Evolutionary conservation across 2,888 invertebrate genomes (phyloP).

Genomic region (Physocephala rufipes): DNA sequence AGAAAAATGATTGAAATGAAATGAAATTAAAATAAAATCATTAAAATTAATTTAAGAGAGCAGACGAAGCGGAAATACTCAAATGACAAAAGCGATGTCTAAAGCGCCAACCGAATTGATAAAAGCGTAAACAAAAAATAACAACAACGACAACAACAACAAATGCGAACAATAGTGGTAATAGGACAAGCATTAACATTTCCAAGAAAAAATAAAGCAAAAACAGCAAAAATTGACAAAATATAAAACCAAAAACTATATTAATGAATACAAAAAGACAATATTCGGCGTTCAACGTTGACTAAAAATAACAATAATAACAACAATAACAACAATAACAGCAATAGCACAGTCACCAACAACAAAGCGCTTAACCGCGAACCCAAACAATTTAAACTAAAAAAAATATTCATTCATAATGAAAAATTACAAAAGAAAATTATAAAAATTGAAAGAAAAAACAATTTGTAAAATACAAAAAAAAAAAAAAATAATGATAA

Average conservation of each 20-base stretch:
- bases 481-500: slow-evolving; percentile 5
- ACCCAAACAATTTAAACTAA: no score
- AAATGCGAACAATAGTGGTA: no score
- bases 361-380: background rate
- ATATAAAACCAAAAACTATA: no score
- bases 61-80: slow-evolving; percentile 35
- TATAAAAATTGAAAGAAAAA: slow-evolving; percentile 7
- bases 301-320: no score
- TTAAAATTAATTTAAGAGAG: slow-evolving; percentile 43
- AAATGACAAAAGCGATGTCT: background rate
- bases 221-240: no score
- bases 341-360: background rate
- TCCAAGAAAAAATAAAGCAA: no score
- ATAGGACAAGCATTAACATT: no score
- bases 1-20: background rate
- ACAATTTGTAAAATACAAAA: background rate
- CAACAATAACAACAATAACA: slow-evolving; percentile 13
- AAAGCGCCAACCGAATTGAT: background rate
- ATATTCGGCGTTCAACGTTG: no score
- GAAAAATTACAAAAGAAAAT: background rate
- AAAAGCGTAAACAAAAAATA: background rate
- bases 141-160: background rate
- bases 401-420: no score
- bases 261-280: no score
- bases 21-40: slow-evolving; percentile 40